A percentile compares a stretch with the other conserved stretches of the same genome.
These are phyloP conservation scores for Aegithalos caudatus DNA, from an alignment of 2,113 vertebrate species.

Conservation along the genomic window DNA sequence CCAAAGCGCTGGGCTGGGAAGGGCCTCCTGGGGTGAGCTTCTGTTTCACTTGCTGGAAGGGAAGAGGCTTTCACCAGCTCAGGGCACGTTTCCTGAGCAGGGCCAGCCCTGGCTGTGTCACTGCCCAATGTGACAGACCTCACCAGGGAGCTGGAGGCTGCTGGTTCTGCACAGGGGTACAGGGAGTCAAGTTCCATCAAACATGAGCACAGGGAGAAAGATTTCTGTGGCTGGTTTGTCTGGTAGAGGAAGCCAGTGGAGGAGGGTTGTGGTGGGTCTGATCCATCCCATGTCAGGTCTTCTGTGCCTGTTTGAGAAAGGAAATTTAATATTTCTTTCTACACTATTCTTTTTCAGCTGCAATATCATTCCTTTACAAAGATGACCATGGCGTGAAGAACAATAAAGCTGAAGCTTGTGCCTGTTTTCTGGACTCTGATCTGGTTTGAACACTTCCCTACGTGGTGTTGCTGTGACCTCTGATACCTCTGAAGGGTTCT, in stretches of 20 bases:
- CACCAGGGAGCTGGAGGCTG: background rate
- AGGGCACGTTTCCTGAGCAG: background rate
- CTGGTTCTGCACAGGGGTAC: background rate
- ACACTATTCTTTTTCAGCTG: constrained; percentile 63
- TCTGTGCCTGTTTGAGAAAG: background rate
- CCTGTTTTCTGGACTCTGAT: background rate
- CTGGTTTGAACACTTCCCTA: background rate
- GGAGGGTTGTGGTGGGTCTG: background rate
- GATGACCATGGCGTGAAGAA: constrained; percentile 53
- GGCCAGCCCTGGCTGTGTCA: background rate
- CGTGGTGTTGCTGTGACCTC: background rate
- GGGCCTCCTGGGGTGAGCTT: constrained; percentile 88
- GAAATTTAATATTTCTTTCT: background rate
- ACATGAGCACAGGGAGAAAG: background rate
- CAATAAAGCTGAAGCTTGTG: background rate
- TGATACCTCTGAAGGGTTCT: background rate
- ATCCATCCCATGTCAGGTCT: background rate
- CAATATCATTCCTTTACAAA: constrained; percentile 77
- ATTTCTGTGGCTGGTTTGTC: background rate
- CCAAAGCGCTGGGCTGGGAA: constrained; percentile 90
- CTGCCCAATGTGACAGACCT: background rate
- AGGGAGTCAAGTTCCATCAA: background rate
- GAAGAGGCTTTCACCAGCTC: background rate
- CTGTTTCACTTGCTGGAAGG: rapidly evolving
- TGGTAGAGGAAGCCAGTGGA: background rate